These are phyloP conservation scores for Caenorhabditis doughertyi DNA, from an alignment of 2,888 invertebrate genomes.

Conservation along the genomic window DNA sequence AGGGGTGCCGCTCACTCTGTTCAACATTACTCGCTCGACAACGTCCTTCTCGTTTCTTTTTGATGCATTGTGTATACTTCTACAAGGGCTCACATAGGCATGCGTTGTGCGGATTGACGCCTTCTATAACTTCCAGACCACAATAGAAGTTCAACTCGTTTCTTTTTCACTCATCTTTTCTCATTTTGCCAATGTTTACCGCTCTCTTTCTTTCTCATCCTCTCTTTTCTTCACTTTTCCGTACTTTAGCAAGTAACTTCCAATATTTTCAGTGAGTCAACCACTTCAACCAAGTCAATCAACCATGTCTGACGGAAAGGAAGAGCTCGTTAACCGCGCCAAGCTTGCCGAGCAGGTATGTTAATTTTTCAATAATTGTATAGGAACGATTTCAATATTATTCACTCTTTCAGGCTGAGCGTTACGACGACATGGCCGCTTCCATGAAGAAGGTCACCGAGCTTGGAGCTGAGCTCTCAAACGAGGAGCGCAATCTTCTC, in stretches of 20 bases:
- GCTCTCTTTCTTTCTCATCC: background rate
- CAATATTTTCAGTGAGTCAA: slow-evolving; percentile 39
- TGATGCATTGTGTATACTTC: slow-evolving; percentile 66
- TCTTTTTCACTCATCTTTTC: background rate
- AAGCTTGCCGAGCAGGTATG: slow-evolving; percentile 83
- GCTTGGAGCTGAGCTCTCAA: slow-evolving; percentile 82
- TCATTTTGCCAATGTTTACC: slow-evolving; percentile 10
- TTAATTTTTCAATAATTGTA: background rate
- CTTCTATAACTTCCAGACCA: background rate
- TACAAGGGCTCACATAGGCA: slow-evolving; percentile 56
- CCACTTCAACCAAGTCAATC: slow-evolving; percentile 45
- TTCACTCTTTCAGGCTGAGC: slow-evolving; percentile 79
- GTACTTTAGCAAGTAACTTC: too few relatives aligned
- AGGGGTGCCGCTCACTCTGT: slow-evolving; percentile 67
- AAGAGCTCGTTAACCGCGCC: slow-evolving; percentile 83
- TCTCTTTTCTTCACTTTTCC: background rate
- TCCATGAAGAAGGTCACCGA: slow-evolving; percentile 83
- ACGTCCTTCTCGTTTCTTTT: slow-evolving; percentile 68
- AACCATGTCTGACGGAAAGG: slow-evolving; percentile 82
- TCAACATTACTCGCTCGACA: slow-evolving; percentile 68
- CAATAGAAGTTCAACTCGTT: background rate
- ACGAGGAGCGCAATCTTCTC: slow-evolving; percentile 83
- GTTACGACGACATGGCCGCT: slow-evolving; percentile 83
- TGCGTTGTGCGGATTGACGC: slow-evolving; percentile 3
- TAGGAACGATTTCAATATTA: background rate